Base-by-base conservation (phyloP, 2,797 vertebrate genomes). In the Myripristis murdjan region DNA sequence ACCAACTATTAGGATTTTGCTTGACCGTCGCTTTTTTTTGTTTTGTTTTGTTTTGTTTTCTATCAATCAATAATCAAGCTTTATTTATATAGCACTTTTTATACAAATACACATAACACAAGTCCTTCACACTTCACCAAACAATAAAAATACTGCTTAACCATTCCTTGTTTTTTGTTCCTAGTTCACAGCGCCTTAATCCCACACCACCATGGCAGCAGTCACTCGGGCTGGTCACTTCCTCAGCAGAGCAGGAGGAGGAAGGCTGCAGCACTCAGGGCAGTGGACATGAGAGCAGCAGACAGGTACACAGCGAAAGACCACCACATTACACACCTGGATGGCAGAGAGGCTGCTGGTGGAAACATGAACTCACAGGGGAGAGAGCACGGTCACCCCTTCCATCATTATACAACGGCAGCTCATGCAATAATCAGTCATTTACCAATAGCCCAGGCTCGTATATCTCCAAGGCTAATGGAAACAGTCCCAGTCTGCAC, bases 241-340 rank as follows among this genome's bases (percentile, higher is more conserved):
- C 92, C 5, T 93, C 92, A 6, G 90, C 91, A 28, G 92, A 93
- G 75, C 90, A 92, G 72, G 91, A 92, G 72, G 91, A 92, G 16
- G 87, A 89, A 58, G 47, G 37, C 60, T 60, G 46, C 41, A 43
- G 68, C 15, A 58, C 46, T 49, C 81, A 79, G 73, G 71, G 62
- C 4, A 43, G 58, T 48, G 49, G 49, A 47, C 68, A 70, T 41
- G 58, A 82, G 2, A 49, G 18, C 33, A 64, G 57, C 67, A 69
- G 41, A 52, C 60, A 62, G 41, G 56, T 1, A 11, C 46, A 55
- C 52, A 41, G 51, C 23, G 60, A 33, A 11, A 52, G 37, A 61
- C 47, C 67, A 7, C 43, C 11, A 35, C 54, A 5, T 37, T 15
- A 9, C 26, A 2, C 23, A n/a, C 8, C 55, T 23, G 22, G 11